A percentile compares a stretch with the other conserved stretches of the same genome.
These are phyloP conservation scores for Cactoblastis cactorum DNA, from an alignment of 2,888 invertebrate genomes.

Conservation along the genomic window DNA sequence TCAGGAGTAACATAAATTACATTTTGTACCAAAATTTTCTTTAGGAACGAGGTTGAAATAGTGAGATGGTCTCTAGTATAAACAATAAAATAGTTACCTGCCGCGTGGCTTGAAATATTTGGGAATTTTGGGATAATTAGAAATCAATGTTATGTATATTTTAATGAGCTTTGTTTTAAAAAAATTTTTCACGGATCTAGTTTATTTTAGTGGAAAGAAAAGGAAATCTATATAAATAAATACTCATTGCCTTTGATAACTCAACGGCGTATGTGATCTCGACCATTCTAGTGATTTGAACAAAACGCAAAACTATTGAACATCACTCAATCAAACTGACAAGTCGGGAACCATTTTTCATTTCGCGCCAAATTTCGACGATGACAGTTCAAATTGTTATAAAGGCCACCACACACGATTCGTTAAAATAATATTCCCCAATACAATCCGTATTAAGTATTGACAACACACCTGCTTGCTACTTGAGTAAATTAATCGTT, in stretches of 20 bases:
- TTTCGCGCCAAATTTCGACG: slow-evolving; percentile 33
- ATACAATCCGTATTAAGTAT: not conserved
- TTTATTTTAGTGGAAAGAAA: too few relatives aligned
- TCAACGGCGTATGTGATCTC: not conserved
- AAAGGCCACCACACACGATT: slow-evolving; percentile 38
- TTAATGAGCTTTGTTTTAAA: too few relatives aligned
- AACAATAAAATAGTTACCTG: too few relatives aligned
- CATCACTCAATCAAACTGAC: slow-evolving; percentile 32
- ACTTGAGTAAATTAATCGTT: not conserved
- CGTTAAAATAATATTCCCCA: not conserved
- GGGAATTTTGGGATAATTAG: too few relatives aligned
- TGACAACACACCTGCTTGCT: not conserved
- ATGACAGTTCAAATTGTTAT: slow-evolving; percentile 32
- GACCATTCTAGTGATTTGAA: not conserved
- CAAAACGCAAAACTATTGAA: slow-evolving; percentile 21
- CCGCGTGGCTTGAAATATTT: too few relatives aligned
- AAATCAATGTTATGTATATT: too few relatives aligned
- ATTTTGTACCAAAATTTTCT: too few relatives aligned
- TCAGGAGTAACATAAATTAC: too few relatives aligned
- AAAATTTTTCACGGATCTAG: too few relatives aligned
- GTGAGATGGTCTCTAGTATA: too few relatives aligned
- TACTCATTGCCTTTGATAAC: not conserved
- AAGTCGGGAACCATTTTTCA: slow-evolving; percentile 33
- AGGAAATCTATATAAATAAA: too few relatives aligned
- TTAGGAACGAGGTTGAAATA: too few relatives aligned